phyloP scores from a whole-genome alignment of 2,797 vertebrate species.

The Numenius phaeopus region DNA sequence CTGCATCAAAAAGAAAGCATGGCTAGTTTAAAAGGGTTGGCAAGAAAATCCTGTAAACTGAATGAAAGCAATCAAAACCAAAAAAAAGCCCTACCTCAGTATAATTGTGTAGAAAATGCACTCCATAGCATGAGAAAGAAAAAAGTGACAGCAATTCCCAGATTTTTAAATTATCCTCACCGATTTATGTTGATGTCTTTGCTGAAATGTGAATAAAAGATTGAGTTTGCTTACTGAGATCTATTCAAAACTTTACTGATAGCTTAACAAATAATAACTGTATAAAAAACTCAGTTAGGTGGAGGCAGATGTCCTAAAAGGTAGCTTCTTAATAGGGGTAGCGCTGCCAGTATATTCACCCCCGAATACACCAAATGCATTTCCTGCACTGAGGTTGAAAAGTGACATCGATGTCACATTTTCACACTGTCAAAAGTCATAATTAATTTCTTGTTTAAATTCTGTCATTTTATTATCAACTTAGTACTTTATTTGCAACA shows the following conservation, averaged over 20 bases:
- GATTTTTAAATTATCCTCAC: constrained; percentile 4
- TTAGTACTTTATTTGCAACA: background rate
- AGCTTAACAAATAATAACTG: background rate
- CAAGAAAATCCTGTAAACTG: constrained; percentile 6
- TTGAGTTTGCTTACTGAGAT: background rate
- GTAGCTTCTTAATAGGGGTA: background rate
- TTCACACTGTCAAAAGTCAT: background rate
- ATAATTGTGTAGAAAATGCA: background rate
- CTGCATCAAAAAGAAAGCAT: background rate
- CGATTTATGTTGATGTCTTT: background rate
- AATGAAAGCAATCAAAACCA: background rate
- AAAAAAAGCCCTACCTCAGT: background rate
- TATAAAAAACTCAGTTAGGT: background rate
- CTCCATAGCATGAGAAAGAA: background rate
- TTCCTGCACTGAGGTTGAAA: background rate
- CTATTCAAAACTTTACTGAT: background rate
- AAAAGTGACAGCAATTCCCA: background rate
- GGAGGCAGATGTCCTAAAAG: background rate
- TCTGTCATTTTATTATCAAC: background rate
- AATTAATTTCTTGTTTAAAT: background rate
- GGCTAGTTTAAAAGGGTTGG: background rate
- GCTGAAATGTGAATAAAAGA: constrained; percentile 14
- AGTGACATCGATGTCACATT: background rate
- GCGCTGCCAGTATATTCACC: background rate
- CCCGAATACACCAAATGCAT: background rate